These are phyloP conservation scores for Embidobia sp. DNA, from an alignment of 2,888 invertebrate genomes.

Conservation along the genomic window DNA sequence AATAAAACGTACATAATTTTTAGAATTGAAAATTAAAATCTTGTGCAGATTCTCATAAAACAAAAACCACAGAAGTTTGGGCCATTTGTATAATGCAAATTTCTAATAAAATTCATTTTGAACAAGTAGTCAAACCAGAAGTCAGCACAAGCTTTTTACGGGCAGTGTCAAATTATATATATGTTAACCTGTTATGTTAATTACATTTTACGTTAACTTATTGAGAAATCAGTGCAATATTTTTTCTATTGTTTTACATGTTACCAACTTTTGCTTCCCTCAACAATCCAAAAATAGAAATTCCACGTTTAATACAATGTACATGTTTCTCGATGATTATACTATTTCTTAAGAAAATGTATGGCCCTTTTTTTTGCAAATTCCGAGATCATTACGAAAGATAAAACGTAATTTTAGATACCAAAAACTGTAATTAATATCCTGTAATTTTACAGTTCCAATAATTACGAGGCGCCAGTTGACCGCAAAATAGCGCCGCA, in stretches of 20 bases:
- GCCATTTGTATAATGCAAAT: too few relatives aligned
- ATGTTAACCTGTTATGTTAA: too few relatives aligned
- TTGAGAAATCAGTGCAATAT: conserved; percentile 56
- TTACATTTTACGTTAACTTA: conserved; percentile 44
- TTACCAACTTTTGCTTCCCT: conserved; percentile 65
- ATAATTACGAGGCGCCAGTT: too few relatives aligned
- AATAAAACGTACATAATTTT: too few relatives aligned
- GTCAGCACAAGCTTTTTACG: conserved; percentile 55
- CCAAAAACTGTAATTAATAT: too few relatives aligned
- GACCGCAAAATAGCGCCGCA: neutral
- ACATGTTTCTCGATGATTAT: conserved; percentile 64
- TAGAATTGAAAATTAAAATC: too few relatives aligned
- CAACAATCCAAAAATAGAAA: conserved; percentile 78
- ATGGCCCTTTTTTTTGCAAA: conserved; percentile 25
- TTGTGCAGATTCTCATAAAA: too few relatives aligned
- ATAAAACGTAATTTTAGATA: neutral
- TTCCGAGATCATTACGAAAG: conserved; percentile 50
- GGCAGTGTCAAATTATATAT: conserved; percentile 56
- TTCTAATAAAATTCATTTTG: too few relatives aligned
- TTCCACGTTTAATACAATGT: conserved; percentile 73
- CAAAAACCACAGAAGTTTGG: too few relatives aligned
- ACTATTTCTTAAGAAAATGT: conserved; percentile 34
- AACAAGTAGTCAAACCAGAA: conserved; percentile 68
- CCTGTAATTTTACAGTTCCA: too few relatives aligned
- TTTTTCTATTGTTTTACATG: conserved; percentile 65